Percentiles rank a stretch among this genome's conserved stretches.
These are phyloP conservation scores for Poecile atricapillus DNA, from an alignment of 2,113 vertebrate genomes.

Conservation along the genomic window DNA sequence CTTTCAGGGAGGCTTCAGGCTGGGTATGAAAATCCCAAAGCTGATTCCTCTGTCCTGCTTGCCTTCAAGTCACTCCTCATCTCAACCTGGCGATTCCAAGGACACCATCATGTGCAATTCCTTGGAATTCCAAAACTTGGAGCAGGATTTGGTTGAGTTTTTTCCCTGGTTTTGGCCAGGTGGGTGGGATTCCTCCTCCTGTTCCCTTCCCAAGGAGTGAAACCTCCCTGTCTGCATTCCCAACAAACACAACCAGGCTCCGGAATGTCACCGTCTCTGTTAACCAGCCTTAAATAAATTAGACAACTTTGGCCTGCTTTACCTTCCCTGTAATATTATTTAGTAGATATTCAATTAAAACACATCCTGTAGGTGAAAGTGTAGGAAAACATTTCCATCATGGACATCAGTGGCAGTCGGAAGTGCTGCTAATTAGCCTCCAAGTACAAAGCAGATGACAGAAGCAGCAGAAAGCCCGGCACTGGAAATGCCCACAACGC, in stretches of 20 bases:
- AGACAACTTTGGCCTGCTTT: slow-evolving; percentile 25
- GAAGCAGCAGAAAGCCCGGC: background rate
- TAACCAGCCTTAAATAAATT: background rate
- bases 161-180: background rate
- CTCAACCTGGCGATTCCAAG: background rate
- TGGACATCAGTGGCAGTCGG: background rate
- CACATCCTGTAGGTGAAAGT: slow-evolving; percentile 53
- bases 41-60: background rate
- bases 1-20: too few relatives aligned
- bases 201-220: background rate
- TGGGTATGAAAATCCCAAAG: background rate
- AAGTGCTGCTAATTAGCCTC: slow-evolving; percentile 8
- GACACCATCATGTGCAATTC: accelerated
- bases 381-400: slow-evolving; percentile 6
- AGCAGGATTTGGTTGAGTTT: background rate
- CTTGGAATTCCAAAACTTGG: background rate
- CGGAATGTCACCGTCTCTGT: background rate
- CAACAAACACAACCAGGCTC: background rate
- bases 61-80: background rate
- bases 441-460: background rate
- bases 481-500: background rate
- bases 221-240: background rate
- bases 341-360: slow-evolving; percentile 33
- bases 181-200: background rate
- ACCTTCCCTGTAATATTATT: slow-evolving; percentile 27